phyloP scores from a whole-genome alignment of 92 coral and sea anemone species.

The Zoanthus sansibaricus region DNA sequence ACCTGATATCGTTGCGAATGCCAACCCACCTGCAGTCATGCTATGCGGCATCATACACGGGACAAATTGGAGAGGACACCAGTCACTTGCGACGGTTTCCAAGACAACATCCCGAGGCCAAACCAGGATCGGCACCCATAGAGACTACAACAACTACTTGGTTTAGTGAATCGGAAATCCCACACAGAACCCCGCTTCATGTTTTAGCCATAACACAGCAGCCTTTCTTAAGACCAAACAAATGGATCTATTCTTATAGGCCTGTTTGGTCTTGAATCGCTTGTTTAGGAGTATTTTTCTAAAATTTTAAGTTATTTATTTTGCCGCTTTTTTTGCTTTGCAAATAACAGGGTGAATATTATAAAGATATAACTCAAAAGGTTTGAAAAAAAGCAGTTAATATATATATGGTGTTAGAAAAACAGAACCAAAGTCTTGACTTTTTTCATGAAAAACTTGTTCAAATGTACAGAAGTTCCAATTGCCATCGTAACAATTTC shows the following conservation, averaged over 20 bases:
- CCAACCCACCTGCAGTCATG: constrained; percentile 69
- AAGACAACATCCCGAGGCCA: constrained; percentile 69
- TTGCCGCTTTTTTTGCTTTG: too few relatives aligned
- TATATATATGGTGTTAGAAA: too few relatives aligned
- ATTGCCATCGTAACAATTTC: too few relatives aligned
- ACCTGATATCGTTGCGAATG: constrained; percentile 79
- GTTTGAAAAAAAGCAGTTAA: too few relatives aligned
- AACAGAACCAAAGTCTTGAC: too few relatives aligned
- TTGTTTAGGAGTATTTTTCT: neutral
- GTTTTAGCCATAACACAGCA: constrained; percentile 87
- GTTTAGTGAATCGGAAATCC: constrained; percentile 67
- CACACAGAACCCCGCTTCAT: constrained; percentile 85
- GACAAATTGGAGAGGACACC: constrained; percentile 56
- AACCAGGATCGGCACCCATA: constrained; percentile 80
- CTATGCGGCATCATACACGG: constrained; percentile 74
- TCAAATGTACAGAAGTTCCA: too few relatives aligned
- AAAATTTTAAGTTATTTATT: neutral
- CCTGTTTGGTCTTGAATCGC: constrained; percentile 61
- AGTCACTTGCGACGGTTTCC: constrained; percentile 75
- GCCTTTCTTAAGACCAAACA: constrained; percentile 84
- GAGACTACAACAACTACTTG: constrained; percentile 78
- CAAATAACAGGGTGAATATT: too few relatives aligned
- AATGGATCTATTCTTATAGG: constrained; percentile 90
- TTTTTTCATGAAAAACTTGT: too few relatives aligned
- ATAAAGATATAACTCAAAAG: too few relatives aligned